A percentile compares a stretch with the other conserved stretches of the same genome.
Conservation (phyloP, 2,113 vertebrate genomes). For the Acanthochromis polyacanthus region DNA sequence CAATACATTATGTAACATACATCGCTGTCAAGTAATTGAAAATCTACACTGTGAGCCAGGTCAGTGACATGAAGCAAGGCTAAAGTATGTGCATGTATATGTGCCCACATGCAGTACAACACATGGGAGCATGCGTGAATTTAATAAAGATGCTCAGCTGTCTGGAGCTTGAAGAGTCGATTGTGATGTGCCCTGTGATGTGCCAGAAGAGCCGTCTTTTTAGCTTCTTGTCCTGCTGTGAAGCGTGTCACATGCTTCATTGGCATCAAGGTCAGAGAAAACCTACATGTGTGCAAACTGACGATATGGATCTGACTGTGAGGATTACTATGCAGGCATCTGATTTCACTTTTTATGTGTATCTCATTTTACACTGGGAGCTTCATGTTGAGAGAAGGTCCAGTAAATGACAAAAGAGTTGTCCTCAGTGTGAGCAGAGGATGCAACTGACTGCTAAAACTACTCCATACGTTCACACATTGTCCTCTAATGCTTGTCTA, state of each 20-base stretch:
- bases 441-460: not conserved
- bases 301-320: constrained; percentile 1
- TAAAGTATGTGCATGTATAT: not conserved
- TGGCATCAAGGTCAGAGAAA: not conserved
- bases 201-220: constrained; percentile 29
- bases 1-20: constrained; percentile 69
- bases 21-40: constrained; percentile 32
- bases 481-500: not conserved
- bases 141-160: constrained; percentile 8
- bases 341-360: not conserved
- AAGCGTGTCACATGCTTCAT: constrained; percentile 1
- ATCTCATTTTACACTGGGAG: not conserved
- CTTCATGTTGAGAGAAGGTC: not conserved
- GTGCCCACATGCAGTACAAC: not conserved
- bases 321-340: not conserved
- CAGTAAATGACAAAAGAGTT: not conserved
- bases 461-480: not conserved
- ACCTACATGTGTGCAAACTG: not conserved
- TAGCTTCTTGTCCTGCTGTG: constrained; percentile 21
- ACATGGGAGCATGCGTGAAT: not conserved
- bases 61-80: constrained; percentile 9
- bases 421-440: not conserved
- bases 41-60: constrained; percentile 19
- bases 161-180: constrained; percentile 40
- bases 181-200: constrained; percentile 25